phyloP scores from a whole-genome alignment of 2,113 vertebrate species.

The Orientallactaga bullata region DNA sequence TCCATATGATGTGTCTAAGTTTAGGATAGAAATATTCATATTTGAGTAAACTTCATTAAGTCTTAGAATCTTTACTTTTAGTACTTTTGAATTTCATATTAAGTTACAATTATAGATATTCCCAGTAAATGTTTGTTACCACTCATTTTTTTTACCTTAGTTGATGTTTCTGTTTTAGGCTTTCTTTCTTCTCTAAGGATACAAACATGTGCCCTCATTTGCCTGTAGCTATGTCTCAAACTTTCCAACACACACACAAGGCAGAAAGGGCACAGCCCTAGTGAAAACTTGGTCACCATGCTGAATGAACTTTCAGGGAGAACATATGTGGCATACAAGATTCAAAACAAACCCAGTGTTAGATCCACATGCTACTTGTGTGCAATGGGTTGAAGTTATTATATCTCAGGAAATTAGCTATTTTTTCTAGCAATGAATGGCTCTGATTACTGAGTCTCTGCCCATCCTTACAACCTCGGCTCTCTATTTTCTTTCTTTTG shows the following conservation, averaged over 20 bases:
- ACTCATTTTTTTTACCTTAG: background rate
- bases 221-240: background rate
- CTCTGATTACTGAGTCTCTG: background rate
- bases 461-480: background rate
- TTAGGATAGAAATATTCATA: background rate
- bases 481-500: slow-evolving; percentile 33
- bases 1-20: background rate
- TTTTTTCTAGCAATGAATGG: slow-evolving; percentile 9
- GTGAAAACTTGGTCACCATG: background rate
- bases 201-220: background rate
- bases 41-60: background rate
- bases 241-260: slow-evolving; percentile 27
- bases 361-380: background rate
- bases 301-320: background rate
- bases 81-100: background rate
- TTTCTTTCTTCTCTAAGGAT: background rate
- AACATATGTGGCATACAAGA: background rate
- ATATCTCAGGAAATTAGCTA: background rate
- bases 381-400: background rate
- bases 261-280: background rate
- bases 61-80: background rate
- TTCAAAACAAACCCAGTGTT: background rate
- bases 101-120: background rate
- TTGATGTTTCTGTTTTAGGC: background rate
- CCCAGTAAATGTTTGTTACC: background rate